Evolutionary conservation across 2,113 vertebrate genomes (phyloP), one percentile per base, ranked within the genome.

Genomic region (Sisor rabdophorus): DNA sequence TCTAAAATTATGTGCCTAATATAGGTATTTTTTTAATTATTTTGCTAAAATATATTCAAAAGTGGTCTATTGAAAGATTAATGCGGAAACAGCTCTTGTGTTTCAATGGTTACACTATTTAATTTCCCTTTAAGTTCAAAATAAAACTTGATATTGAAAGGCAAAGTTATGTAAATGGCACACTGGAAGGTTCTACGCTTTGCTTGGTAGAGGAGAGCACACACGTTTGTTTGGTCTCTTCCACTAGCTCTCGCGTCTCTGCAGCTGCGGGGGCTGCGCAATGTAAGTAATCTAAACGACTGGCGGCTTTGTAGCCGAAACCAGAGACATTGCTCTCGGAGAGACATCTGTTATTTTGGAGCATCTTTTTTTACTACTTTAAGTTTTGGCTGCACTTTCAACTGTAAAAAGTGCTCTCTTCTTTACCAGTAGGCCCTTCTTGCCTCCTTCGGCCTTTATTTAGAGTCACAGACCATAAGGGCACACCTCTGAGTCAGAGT

Each of bases 271-370:
- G 72, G 72, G 72, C 47, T 61, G 72, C n/a, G 44, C 58, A 26
- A 44, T 72, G 47, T 52, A 69, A 69, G 48, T 28, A 69, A 72
- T 56, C 70, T 72, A 16, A 54, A 72, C n/a, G 32, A 44, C 53
- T 56, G 70, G 54, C 70, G 56, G 70, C 70, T 72, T 72, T 44
- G 53, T 56, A 1, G 53, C 70, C 20, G 70, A 72, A 72, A 72
- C 70, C 53, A 44, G 58, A 50, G 58, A 50, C 2, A 40, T 11
- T 20, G 40, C 44, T 61, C 58, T 61, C 71, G 1, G 48, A 69
- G 24, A 74, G 72, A 61, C 72, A 74, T 60, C 72, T 50, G 72
- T 52, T 74, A 52, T 74, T 74, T 74, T 32, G 52, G 56, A 61
- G 58, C 17, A n/a, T 60, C 47, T 44, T 44, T 44, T 44, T 74